Evolutionary conservation across 1,140 invertebrate genomes (phyloP), one percentile per base, ranked within the genome.

Genomic region (Lepidurus arcticus): DNA sequence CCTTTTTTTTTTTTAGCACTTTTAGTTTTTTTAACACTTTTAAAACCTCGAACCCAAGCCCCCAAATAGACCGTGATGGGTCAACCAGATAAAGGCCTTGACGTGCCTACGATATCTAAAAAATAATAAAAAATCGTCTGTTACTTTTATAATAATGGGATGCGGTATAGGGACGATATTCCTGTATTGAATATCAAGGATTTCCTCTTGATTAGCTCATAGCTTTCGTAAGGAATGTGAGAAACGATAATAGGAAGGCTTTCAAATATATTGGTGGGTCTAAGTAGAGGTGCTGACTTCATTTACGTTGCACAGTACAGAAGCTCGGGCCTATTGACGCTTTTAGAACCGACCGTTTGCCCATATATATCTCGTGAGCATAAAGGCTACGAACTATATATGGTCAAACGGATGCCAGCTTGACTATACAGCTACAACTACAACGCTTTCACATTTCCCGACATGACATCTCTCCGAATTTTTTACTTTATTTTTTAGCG

Each of bases 331-430:
- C 53, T 65, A 65, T 34, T 3, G 34, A 34, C 53, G 13, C 53
- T 16, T 7, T n/a, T 13, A 21, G 53, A 65, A 65, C 53, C 53
- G 53, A 65, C 53, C 53, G 34, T 65, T 65, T 65, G 53, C 53
- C 53, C 53, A 65, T 65, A 65, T 65, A 65, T 65, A 65, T 65
- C 8, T 65, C n/a, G 53, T 65, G 53, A 65, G 53, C 21, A 21
- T 65, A 11, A 65, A 21, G 21, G 53, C 13, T 16, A 21, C 21
- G 34, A 65, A 21, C 53, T 65, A 65, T 65, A 65, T 65, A 65
- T 65, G 53, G 53, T 65, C 16, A 65, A 65, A 65, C 53, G 53
- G 21, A 65, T 21, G 21, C 6, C 53, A 47, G 47, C 21, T 21
- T 65, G 11, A 13, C 13, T 65, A 65, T 65, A 65, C 21, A 13